These are phyloP conservation scores for Spodoptera frugiperda DNA, from an alignment of 1,140 invertebrate genomes.

Conservation along the genomic window DNA sequence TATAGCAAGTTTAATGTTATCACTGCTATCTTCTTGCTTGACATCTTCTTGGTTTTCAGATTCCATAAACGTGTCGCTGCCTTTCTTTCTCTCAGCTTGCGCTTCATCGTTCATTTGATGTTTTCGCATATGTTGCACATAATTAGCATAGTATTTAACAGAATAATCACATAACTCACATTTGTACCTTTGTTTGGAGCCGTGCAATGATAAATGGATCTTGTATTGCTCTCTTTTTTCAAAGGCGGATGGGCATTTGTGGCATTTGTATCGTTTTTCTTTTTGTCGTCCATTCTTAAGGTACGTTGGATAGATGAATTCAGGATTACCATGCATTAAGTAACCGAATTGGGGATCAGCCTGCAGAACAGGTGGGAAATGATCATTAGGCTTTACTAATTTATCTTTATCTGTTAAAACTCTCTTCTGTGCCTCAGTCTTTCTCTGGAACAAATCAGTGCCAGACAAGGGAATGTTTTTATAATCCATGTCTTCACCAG, in stretches of 20 bases:
- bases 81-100: slow-evolving; percentile 86
- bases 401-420: slow-evolving; percentile 83
- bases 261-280: slow-evolving; percentile 93
- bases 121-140: slow-evolving; percentile 92
- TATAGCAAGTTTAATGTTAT: slow-evolving; percentile 84
- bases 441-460: slow-evolving; percentile 88
- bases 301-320: slow-evolving; percentile 92
- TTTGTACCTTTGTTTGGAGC: slow-evolving; percentile 93
- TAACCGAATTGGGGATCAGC: slow-evolving; percentile 89
- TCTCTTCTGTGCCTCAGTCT: slow-evolving; percentile 87
- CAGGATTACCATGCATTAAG: slow-evolving; percentile 90
- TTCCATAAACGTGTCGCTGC: slow-evolving; percentile 76
- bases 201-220: slow-evolving; percentile 93
- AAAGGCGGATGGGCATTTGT: slow-evolving; percentile 95
- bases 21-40: slow-evolving; percentile 67
- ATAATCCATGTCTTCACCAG: slow-evolving; percentile 79
- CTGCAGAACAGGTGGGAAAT: slow-evolving; percentile 80
- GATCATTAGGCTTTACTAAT: slow-evolving; percentile 84
- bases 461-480: slow-evolving; percentile 88
- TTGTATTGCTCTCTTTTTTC: slow-evolving; percentile 95
- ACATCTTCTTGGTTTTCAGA: slow-evolving; percentile 74
- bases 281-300: slow-evolving; percentile 91
- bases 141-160: slow-evolving; percentile 94
- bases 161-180: slow-evolving; percentile 96
- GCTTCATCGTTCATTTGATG: slow-evolving; percentile 91